These are phyloP conservation scores for Chelon auratus DNA, from an alignment of 2,797 vertebrate genomes.

Conservation along the genomic window DNA sequence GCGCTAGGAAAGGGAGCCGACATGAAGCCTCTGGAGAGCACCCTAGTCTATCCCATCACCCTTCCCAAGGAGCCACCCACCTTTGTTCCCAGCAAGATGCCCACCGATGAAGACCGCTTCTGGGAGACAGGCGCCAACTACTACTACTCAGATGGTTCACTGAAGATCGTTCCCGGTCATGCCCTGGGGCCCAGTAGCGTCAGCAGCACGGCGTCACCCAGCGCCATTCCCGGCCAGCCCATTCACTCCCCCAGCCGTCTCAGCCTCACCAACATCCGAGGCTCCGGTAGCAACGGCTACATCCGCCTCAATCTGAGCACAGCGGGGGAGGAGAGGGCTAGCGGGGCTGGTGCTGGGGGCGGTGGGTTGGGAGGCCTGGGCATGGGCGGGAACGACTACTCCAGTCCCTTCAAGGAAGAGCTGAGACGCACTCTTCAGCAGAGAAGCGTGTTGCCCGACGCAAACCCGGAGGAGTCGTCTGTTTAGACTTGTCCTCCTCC, in stretches of 20 bases:
- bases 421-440: slow-evolving; percentile 95
- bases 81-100: slow-evolving; percentile 91
- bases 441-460: slow-evolving; percentile 93
- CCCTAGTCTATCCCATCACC: slow-evolving; percentile 94
- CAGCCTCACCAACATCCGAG: slow-evolving; percentile 92
- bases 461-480: slow-evolving; percentile 97
- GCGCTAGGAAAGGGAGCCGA: slow-evolving; percentile 90
- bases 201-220: slow-evolving; percentile 88
- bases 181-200: slow-evolving; percentile 88
- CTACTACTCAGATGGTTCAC: slow-evolving; percentile 95
- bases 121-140: slow-evolving; percentile 95
- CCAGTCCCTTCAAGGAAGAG: slow-evolving; percentile 93
- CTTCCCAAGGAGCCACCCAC: slow-evolving; percentile 92
- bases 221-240: slow-evolving; percentile 90
- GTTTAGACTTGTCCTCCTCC: slow-evolving; percentile 84
- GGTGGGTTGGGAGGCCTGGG: slow-evolving; percentile 79
- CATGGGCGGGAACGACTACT: slow-evolving; percentile 87
- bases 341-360: slow-evolving; percentile 82
- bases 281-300: slow-evolving; percentile 94
- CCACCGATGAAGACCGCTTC: slow-evolving; percentile 92
- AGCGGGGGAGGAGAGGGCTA: slow-evolving; percentile 87
- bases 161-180: slow-evolving; percentile 97
- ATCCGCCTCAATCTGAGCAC: slow-evolving; percentile 93
- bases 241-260: slow-evolving; percentile 94
- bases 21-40: slow-evolving; percentile 93